Base-by-base conservation (phyloP, 2,113 vertebrate species). In the Cynocephalus volans region DNA sequence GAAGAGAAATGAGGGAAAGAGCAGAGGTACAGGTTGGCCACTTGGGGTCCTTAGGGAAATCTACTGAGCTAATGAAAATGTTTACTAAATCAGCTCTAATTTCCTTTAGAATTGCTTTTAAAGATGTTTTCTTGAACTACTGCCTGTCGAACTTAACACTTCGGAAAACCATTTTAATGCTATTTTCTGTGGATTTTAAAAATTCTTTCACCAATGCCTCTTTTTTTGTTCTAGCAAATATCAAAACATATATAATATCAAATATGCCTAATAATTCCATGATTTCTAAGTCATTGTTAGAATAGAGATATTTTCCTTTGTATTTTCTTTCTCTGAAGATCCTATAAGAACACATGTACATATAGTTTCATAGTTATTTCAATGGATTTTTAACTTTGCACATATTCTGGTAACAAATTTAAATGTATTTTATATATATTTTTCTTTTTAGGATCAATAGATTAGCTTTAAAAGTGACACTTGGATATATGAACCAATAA, bases 21-120 rank as follows among this genome's bases (percentile, higher is more conserved):
- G 31, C 45, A 50, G 15, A 88, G 28, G 23, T 72, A 76, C 19
- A 85, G 33, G 28, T 91, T 96, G 92, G 87, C 0, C 17, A 65
- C 31, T 81, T 6, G 87, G 7, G 6, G 19, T 64, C 85, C 73
- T 54, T 12, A 0, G 33, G 85, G 94, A 98, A 97, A 96, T 93
- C 50, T 95, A 50, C 5, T 45, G 8, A 95, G 31, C 2, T 80
- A 96, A 97, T 96, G 77, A 97, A 98, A 97, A 88, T 28, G n/a
- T 93, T 95, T 95, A 54, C 28, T 89, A 83, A 88, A 81, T 21
- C 6, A 23, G 18, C 23, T 96, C 67, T 67, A 15, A 17, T 95
- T 97, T 97, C 24, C 50, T 97, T 88, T 33, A 97, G 62, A 92
- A 67, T 48, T 84, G 28, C 73, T 8, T 92, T 77, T 45, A 94